phyloP scores from a whole-genome alignment of 2,888 invertebrate species.

The Drosophila emarginata region DNA sequence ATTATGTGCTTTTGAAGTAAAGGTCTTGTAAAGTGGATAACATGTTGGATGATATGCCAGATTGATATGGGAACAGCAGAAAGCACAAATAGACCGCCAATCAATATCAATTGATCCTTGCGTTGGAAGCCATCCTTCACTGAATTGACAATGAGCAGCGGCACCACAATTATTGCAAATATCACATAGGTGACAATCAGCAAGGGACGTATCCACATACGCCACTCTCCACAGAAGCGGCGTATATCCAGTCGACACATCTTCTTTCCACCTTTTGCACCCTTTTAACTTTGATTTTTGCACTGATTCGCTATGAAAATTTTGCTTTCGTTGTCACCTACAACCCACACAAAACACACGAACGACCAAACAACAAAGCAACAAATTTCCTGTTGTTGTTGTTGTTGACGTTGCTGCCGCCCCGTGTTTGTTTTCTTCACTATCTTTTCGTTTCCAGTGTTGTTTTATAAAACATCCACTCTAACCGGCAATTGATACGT shows the following conservation, averaged over 20 bases:
- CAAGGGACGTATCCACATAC: conserved; percentile 94
- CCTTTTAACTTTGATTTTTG: conserved; percentile 3
- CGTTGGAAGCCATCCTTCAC: conserved; percentile 90
- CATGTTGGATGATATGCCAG: conserved; percentile 97
- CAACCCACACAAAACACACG: conserved; percentile 12
- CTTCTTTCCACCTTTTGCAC: neutral
- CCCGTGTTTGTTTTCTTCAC: conserved; percentile 54
- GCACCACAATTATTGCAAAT: conserved; percentile 92
- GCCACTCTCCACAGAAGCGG: conserved; percentile 85
- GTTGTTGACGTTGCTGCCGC: conserved; percentile 55
- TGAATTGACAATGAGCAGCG: conserved; percentile 91
- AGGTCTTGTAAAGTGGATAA: conserved; percentile 96
- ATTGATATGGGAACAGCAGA: conserved; percentile 95
- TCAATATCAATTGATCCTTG: conserved; percentile 90
- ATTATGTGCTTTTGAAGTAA: conserved; percentile 96
- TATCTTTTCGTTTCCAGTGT: conserved; percentile 20
- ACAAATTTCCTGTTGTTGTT: conserved; percentile 32
- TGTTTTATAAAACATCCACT: conserved; percentile 27
- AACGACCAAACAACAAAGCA: conserved; percentile 41
- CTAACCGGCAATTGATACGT: conserved; percentile 26
- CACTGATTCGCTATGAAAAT: neutral
- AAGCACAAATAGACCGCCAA: conserved; percentile 95
- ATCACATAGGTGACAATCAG: conserved; percentile 91
- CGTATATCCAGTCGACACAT: conserved; percentile 77
- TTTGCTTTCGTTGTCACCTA: conserved; percentile 54